Evolutionary conservation across 2,113 vertebrate species (phyloP).

Genomic region (Halichoeres trimaculatus): DNA sequence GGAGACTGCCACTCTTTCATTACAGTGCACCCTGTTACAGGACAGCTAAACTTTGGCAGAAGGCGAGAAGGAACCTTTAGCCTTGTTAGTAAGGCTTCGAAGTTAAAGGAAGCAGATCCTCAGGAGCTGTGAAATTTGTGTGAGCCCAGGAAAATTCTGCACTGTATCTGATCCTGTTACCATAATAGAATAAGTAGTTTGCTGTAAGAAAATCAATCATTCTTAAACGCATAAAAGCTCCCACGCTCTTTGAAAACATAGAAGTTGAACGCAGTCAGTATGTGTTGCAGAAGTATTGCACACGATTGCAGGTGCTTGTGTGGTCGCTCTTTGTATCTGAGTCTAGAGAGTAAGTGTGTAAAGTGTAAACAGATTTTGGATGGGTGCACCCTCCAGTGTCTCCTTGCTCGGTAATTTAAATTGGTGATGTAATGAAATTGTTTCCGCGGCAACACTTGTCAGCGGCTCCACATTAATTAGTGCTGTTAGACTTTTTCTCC

Average conservation of each 20-base stretch:
- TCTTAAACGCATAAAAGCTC: neutral
- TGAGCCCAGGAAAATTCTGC: neutral
- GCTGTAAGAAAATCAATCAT: neutral
- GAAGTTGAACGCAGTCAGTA: slow-evolving; percentile 11
- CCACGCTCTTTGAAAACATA: neutral
- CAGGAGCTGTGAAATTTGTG: neutral
- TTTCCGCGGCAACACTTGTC: slow-evolving; percentile 78
- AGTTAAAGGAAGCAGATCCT: slow-evolving; percentile 15
- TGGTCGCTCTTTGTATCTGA: slow-evolving; percentile 53
- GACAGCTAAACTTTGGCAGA: slow-evolving; percentile 52
- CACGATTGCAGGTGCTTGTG: slow-evolving; percentile 66
- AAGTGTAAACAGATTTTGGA: slow-evolving; percentile 56
- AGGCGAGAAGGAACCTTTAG: slow-evolving; percentile 23
- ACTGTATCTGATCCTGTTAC: neutral
- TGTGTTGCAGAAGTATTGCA: slow-evolving; percentile 64
- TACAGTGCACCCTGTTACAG: slow-evolving; percentile 49
- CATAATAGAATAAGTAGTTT: neutral
- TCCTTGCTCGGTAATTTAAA: slow-evolving; percentile 67
- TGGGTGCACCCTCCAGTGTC: slow-evolving; percentile 65
- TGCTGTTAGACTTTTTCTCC: slow-evolving; percentile 32
- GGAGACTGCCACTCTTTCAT: slow-evolving; percentile 59
- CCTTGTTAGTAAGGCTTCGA: slow-evolving; percentile 9
- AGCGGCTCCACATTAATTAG: slow-evolving; percentile 71
- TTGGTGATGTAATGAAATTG: slow-evolving; percentile 79
- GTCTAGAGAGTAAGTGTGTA: slow-evolving; percentile 18